Evolutionary conservation across 2,797 vertebrate genomes (phyloP), one percentile per base, ranked within the genome.

Genomic region (Tympanoctomys barrerae): DNA sequence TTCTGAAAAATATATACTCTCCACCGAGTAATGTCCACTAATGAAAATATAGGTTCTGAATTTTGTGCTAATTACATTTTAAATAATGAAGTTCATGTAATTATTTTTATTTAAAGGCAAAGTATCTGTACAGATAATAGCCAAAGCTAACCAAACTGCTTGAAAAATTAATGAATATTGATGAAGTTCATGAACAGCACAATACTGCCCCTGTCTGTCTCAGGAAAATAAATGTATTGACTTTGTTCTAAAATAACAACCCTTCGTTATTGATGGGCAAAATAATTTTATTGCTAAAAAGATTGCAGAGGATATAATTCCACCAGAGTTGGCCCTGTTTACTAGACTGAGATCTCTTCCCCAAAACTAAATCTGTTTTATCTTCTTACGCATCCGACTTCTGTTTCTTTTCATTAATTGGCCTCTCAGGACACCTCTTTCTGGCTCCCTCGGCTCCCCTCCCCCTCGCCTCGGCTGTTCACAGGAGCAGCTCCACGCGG

Each of bases 101-200:
- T 61, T 95, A 93, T 85, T 92, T 98, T 96, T 94, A 90, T 96
- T 98, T 97, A 95, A 97, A 94, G 42, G 86, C 95, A 92, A 97
- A 97, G 80, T 89, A 94, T 95, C 95, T 96, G 52, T 24, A 46
- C 90, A 92, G 88, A 87, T 97, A 96, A 84, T 91, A 89, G 84
- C 91, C 87, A 95, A 39, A 70, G 52, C 87, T 97, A 94, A 90
- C 94, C 87, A 95, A 97, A 93, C 80, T 92, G 96, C 64, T 89
- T 91, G 96, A 64, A 90, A 94, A 97, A 97, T 94, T 95, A 9
- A 87, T 98, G 92, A 95, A 96, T 95, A 97, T 97, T 97, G 96
- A 97, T 94, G 86, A 95, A 90, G 80, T 95, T 97, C 87, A 66
- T 87, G 89, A 39, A 49, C 89, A 91, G 94, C 94, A 97, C 96